A percentile compares a stretch with the other conserved stretches of the same genome.
phyloP scores from a whole-genome alignment of 2,888 invertebrate genomes.

The Limnephilus lunatus region DNA sequence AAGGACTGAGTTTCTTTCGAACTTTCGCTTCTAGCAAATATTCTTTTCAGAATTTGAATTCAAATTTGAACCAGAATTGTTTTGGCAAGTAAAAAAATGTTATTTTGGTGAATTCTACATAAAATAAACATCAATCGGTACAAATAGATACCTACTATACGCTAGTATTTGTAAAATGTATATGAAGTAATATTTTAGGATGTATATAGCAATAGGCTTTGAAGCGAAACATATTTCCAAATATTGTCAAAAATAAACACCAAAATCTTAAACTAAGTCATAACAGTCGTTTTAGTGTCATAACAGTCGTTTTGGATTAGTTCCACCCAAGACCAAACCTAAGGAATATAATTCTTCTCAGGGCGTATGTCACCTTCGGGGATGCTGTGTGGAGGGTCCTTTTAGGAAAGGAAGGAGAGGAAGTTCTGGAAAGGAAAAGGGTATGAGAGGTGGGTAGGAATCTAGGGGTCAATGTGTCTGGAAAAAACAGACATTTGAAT shows the following conservation, averaged over 20 bases:
- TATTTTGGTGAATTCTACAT: neutral
- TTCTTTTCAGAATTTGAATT: neutral
- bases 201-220: neutral
- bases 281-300: too few relatives aligned
- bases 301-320: too few relatives aligned
- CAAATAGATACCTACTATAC: neutral
- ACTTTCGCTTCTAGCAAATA: neutral
- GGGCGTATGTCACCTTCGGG: too few relatives aligned
- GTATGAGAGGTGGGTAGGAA: too few relatives aligned
- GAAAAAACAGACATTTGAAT: too few relatives aligned
- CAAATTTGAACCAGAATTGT: neutral
- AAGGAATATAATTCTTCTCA: too few relatives aligned
- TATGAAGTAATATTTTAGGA: neutral
- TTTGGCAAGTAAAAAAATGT: neutral
- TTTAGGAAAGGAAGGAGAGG: too few relatives aligned
- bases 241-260: neutral
- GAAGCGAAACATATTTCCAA: neutral
- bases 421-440: too few relatives aligned
- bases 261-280: neutral
- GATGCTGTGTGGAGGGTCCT: too few relatives aligned
- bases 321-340: too few relatives aligned
- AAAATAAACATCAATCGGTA: neutral
- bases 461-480: too few relatives aligned
- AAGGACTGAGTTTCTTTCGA: too few relatives aligned
- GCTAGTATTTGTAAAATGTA: neutral